A percentile compares a stretch with the other conserved stretches of the same genome.
Evolutionary conservation across 2,797 vertebrate genomes (phyloP).

Genomic region (Catharus ustulatus): DNA sequence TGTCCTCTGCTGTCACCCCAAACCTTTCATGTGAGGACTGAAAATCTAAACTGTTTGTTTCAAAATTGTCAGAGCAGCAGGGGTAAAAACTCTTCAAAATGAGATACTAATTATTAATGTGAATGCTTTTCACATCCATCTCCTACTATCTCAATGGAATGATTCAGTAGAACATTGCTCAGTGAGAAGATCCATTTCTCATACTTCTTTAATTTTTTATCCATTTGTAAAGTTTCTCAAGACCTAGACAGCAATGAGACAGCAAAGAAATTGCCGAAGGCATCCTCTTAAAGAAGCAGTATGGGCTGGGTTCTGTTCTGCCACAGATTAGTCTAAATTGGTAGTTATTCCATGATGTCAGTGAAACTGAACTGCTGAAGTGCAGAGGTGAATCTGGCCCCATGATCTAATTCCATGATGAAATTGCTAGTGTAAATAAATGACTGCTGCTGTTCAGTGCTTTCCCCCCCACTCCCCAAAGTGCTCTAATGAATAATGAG

Average conservation of each 20-base stretch:
- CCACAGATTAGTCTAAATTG: conserved; percentile 14
- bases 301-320: conserved; percentile 25
- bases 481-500: conserved; percentile 46
- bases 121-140: conserved; percentile 52
- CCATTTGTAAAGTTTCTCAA: conserved; percentile 55
- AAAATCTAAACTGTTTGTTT: conserved; percentile 8
- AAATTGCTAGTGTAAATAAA: conserved; percentile 24
- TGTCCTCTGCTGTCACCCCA: neutral
- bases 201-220: conserved; percentile 62
- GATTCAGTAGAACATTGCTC: conserved; percentile 20
- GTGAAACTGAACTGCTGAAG: conserved; percentile 25
- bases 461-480: neutral
- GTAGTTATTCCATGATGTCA: conserved; percentile 47
- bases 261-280: conserved; percentile 21
- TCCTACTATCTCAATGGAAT: conserved; percentile 57
- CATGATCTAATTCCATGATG: neutral
- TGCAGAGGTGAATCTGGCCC: conserved; percentile 35
- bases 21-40: neutral
- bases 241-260: conserved; percentile 22
- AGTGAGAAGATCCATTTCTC: conserved; percentile 63
- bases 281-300: conserved; percentile 9
- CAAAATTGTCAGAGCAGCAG: neutral
- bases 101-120: conserved; percentile 55
- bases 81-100: neutral
- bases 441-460: neutral